Evolutionary conservation across 2,888 invertebrate genomes (phyloP), one percentile per base, ranked within the genome.

Genomic region (Ellobium chinense): DNA sequence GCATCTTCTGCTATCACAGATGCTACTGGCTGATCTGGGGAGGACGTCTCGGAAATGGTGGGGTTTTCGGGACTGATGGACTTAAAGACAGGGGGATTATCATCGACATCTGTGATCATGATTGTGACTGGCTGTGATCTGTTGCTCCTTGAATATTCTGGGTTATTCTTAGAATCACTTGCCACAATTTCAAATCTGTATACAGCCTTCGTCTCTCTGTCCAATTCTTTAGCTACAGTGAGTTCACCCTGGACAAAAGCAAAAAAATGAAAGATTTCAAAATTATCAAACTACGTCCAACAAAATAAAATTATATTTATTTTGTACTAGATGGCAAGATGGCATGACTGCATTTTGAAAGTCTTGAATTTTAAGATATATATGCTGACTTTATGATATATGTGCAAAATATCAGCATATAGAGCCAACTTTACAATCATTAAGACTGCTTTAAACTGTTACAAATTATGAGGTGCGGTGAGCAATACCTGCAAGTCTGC

Each of bases 91-190:
- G 98, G 98, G 87, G 96, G 96, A 88, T 98, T 97, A 91, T 98
- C 98, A 91, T 98, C 98, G 24, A 97, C 96, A 91, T 98, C 98
- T 0, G 96, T 94, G 36, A 98, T 92, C 0, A 96, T 96, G 0
- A 98, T 96, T 18, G 85, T 87, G 21, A 89, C 88, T 7, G 86
- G 78, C 21, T 86, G 5, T 24, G 72, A 66, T 21, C 69, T 65
- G 5, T 37, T 70, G 24, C 75, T 75, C n/a, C 70, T 63, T 5
- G 54, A 39, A 29, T 69, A 62, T 4, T 29, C 62, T n/a, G 69
- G 75, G 18, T 68, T 56, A 24, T 66, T 63, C 29, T 37, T 65
- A 29, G 80, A 80, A 89, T 97, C 97, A 56, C 95, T 94, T 0
- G 97, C 97, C 84, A 95, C 95, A 0, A 96, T 95, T 87, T 95